Evolutionary conservation across 1,140 invertebrate species (phyloP).

Genomic region (Rhynchophorus ferrugineus): DNA sequence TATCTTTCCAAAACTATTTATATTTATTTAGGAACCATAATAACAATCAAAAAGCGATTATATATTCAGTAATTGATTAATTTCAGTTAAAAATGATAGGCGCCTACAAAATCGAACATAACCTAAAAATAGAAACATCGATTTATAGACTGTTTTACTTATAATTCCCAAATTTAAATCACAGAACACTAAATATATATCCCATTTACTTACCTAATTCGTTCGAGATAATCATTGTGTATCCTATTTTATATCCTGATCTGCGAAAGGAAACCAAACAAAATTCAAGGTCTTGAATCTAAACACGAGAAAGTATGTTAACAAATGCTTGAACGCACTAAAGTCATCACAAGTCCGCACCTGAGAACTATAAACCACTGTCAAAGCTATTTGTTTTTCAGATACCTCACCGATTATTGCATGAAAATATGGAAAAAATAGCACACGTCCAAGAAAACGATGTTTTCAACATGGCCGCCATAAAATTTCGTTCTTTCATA

Average conservation of each 20-base stretch:
- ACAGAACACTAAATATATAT: background rate
- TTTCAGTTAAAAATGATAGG: background rate
- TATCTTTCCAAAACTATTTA: no score
- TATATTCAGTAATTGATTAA: no score
- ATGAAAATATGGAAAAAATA: slow-evolving; percentile 33
- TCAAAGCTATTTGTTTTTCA: background rate
- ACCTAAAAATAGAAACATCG: slow-evolving; percentile 12
- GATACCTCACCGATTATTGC: slow-evolving; percentile 22
- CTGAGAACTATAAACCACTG: background rate
- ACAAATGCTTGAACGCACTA: slow-evolving; percentile 15
- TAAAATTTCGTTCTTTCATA: slow-evolving; percentile 38
- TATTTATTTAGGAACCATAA: no score
- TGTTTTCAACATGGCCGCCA: slow-evolving; percentile 43
- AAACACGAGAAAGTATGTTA: slow-evolving; percentile 32
- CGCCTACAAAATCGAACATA: slow-evolving; percentile 8
- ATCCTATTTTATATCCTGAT: slow-evolving; percentile 30
- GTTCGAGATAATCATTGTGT: slow-evolving; percentile 33
- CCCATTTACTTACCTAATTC: slow-evolving; percentile 30
- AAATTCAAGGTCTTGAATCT: slow-evolving; percentile 37
- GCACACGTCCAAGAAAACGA: slow-evolving; percentile 39
- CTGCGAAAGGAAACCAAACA: slow-evolving; percentile 34
- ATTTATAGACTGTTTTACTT: slow-evolving; percentile 3
- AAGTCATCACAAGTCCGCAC: slow-evolving; percentile 3
- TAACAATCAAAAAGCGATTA: no score
- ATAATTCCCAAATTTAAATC: background rate